These are phyloP conservation scores for Corythaixoides concolor DNA, from an alignment of 2,113 vertebrate species.

Conservation along the genomic window DNA sequence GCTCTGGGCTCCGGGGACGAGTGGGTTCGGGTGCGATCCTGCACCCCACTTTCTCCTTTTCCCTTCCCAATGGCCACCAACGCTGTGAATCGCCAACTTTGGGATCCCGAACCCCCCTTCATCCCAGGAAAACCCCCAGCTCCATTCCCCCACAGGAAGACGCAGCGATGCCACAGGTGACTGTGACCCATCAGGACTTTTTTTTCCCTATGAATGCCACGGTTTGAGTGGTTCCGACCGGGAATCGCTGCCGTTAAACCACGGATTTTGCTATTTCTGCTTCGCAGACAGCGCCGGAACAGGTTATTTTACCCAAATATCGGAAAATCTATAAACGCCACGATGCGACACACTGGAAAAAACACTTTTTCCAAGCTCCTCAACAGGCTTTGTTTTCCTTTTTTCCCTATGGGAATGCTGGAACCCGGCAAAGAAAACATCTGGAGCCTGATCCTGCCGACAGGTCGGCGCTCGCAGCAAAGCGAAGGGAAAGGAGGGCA, in stretches of 20 bases:
- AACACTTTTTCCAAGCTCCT: background rate
- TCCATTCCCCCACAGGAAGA: background rate
- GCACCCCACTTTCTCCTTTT: background rate
- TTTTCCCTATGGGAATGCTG: background rate
- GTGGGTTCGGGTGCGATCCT: background rate
- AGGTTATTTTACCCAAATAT: background rate
- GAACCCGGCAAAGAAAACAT: background rate
- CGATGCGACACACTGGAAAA: rapidly evolving
- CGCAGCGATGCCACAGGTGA: background rate
- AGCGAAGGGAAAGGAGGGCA: background rate
- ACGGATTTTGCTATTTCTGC: background rate
- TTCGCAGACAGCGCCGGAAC: background rate
- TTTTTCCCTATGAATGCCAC: background rate
- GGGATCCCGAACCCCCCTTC: background rate
- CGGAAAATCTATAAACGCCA: background rate
- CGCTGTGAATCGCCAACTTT: background rate
- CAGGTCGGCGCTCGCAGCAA: background rate
- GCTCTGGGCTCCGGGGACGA: background rate
- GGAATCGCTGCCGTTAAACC: background rate
- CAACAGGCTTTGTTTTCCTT: background rate
- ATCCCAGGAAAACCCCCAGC: background rate
- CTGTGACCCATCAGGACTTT: too few relatives aligned
- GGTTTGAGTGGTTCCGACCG: rapidly evolving
- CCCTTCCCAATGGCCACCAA: rapidly evolving
- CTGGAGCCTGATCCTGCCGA: background rate